These are phyloP conservation scores for Centrocercus urophasianus DNA, from an alignment of 2,113 vertebrate genomes.

Conservation along the genomic window DNA sequence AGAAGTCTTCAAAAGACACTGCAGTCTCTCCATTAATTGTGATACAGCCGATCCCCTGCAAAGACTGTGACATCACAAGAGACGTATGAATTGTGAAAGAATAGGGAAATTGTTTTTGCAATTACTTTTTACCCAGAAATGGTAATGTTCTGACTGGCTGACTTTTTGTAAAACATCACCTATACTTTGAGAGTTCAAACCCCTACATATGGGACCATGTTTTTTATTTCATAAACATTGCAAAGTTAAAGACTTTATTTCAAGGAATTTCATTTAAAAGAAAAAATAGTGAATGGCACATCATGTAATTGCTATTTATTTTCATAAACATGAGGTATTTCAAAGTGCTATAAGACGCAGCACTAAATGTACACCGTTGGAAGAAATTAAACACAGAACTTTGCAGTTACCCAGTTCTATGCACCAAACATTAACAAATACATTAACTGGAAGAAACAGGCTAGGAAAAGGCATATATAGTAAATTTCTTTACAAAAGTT, in stretches of 20 bases:
- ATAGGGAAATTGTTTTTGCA: neutral
- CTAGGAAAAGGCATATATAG: constrained; percentile 95
- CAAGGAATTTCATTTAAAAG: constrained; percentile 11
- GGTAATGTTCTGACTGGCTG: neutral
- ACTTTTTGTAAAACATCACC: neutral
- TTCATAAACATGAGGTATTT: constrained; percentile 99
- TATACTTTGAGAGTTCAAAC: neutral
- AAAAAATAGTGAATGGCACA: constrained; percentile 63
- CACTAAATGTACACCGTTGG: constrained; percentile 97
- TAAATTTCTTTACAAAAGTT: constrained; percentile 99
- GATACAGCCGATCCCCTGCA: neutral
- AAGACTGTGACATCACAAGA: neutral
- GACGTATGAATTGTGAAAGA: neutral
- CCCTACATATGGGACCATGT: neutral
- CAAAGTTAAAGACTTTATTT: constrained; percentile 12
- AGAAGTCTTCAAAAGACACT: neutral
- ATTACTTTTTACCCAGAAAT: neutral
- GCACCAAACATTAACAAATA: constrained; percentile 98
- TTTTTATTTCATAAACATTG: neutral
- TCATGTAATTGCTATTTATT: constrained; percentile 97
- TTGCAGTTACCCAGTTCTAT: constrained; percentile 98
- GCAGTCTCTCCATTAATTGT: neutral
- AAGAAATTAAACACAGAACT: constrained; percentile 91
- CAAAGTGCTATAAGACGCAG: constrained; percentile 99
- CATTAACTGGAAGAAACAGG: constrained; percentile 93